Evolutionary conservation across 53 echinoderm and acorn worm species (phyloP).

Genomic region (Temnopleurus reevesii): DNA sequence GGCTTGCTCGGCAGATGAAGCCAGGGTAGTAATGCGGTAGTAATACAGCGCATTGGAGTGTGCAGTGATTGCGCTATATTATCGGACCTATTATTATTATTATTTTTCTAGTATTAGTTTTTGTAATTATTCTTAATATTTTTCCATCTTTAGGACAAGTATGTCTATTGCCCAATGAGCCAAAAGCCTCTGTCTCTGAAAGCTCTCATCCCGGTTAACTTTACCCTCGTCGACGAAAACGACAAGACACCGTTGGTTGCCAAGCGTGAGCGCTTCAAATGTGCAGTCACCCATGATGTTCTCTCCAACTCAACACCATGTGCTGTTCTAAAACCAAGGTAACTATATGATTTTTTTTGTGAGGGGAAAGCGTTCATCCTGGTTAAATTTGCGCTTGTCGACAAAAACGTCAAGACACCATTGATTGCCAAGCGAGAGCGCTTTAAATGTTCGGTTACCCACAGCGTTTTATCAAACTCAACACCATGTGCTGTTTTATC

Average conservation of each 20-base stretch:
- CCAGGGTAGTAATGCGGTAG: no score
- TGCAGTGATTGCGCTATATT: no score
- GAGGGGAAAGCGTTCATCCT: slow-evolving; percentile 78
- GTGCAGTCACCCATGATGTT: slow-evolving; percentile 91
- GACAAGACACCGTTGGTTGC: slow-evolving; percentile 80
- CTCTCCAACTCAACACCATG: slow-evolving; percentile 88
- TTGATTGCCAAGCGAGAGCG: slow-evolving; percentile 83
- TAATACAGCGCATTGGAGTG: no score
- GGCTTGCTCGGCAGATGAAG: no score
- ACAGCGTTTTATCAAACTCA: slow-evolving; percentile 91
- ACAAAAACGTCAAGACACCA: slow-evolving; percentile 75
- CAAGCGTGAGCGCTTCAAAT: slow-evolving; percentile 86
- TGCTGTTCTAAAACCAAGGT: slow-evolving; percentile 91
- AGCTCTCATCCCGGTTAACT: slow-evolving; percentile 76
- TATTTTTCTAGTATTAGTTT: no score
- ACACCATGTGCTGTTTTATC: slow-evolving; percentile 86
- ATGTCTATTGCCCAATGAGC: slow-evolving; percentile 92
- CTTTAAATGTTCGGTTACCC: slow-evolving; percentile 94
- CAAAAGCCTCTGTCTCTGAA: slow-evolving; percentile 87
- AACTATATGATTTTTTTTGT: no score
- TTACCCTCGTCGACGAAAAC: slow-evolving; percentile 73
- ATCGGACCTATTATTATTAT: no score
- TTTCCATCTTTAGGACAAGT: slow-evolving; percentile 70
- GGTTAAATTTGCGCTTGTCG: slow-evolving; percentile 74
- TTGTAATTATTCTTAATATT: no score